Conservation (phyloP, 1,140 invertebrate species). For the Vanessa tameamea region DNA sequence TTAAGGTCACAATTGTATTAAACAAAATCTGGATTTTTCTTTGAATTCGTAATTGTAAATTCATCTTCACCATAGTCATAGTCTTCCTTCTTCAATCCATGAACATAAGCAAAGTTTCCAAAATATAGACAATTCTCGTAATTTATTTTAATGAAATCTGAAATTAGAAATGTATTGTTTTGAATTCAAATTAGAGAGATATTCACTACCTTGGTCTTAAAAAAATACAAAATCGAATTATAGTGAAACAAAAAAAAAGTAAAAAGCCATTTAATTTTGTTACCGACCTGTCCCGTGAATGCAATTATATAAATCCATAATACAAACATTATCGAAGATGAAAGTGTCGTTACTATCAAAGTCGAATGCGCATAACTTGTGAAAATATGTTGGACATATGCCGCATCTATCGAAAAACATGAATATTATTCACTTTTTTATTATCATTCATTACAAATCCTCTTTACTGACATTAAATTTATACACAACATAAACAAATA, state of each 20-base stretch:
- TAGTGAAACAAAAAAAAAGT: no score
- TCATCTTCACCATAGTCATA: slow-evolving; percentile 66
- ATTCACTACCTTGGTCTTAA: no score
- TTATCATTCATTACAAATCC: no score
- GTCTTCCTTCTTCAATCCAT: slow-evolving; percentile 66
- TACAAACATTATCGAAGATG: slow-evolving; percentile 71
- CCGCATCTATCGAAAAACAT: slow-evolving; percentile 56
- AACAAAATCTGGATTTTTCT: slow-evolving; percentile 66
- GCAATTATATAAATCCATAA: slow-evolving; percentile 73
- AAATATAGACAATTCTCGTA: slow-evolving; percentile 69
- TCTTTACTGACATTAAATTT: no score
- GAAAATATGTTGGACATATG: slow-evolving; percentile 68
- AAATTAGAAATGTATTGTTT: slow-evolving; percentile 24
- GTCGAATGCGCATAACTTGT: slow-evolving; percentile 69
- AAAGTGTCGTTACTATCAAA: slow-evolving; percentile 54
- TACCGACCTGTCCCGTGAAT: slow-evolving; percentile 60
- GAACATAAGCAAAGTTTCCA: slow-evolving; percentile 72
- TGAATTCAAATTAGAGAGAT: not conserved
- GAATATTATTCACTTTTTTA: no score
- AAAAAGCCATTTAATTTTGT: not conserved
- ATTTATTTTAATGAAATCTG: slow-evolving; percentile 57
- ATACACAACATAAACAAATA: no score
- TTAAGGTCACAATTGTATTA: slow-evolving; percentile 5
- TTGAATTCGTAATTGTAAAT: slow-evolving; percentile 46
- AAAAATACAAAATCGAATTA: no score